phyloP scores from a whole-genome alignment of 2,888 invertebrate species.

The Andrena haemorrhoa region DNA sequence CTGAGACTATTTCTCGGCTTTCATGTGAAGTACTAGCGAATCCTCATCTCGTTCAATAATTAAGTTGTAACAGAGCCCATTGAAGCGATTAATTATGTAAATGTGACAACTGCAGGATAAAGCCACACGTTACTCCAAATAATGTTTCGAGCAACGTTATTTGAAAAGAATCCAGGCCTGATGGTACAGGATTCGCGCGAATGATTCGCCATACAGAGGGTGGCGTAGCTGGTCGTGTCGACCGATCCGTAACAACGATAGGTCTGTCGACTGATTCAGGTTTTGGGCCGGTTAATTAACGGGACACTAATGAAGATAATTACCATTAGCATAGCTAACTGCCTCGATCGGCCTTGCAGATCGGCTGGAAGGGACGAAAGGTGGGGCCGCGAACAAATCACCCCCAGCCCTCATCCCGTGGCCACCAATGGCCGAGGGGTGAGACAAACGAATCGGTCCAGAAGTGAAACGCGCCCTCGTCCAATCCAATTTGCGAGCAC shows the following conservation, averaged over 20 bases:
- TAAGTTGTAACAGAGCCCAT: too few relatives aligned
- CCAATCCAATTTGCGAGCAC: conserved; percentile 67
- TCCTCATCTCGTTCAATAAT: neutral
- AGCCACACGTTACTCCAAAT: neutral
- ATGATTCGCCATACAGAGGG: neutral
- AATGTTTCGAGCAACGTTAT: neutral
- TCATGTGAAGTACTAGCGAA: neutral
- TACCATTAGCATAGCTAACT: conserved; percentile 73
- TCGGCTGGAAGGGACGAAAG: conserved; percentile 37
- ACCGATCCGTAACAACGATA: conserved; percentile 38
- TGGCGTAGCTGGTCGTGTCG: conserved; percentile 10
- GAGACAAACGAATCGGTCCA: conserved; percentile 49
- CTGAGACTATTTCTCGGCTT: neutral
- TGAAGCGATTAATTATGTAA: too few relatives aligned
- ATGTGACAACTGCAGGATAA: neutral
- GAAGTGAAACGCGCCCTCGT: conserved; percentile 55
- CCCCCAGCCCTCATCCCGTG: conserved; percentile 5
- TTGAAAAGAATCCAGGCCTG: neutral
- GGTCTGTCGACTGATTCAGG: conserved; percentile 64
- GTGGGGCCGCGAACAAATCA: conserved; percentile 45
- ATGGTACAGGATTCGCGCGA: neutral
- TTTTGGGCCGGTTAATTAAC: conserved; percentile 73
- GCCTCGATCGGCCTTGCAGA: conserved; percentile 42
- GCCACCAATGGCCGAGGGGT: conserved; percentile 11
- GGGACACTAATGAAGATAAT: conserved; percentile 74